phyloP scores from a whole-genome alignment of 2,113 vertebrate species.

The Oreotrochilus melanogaster region DNA sequence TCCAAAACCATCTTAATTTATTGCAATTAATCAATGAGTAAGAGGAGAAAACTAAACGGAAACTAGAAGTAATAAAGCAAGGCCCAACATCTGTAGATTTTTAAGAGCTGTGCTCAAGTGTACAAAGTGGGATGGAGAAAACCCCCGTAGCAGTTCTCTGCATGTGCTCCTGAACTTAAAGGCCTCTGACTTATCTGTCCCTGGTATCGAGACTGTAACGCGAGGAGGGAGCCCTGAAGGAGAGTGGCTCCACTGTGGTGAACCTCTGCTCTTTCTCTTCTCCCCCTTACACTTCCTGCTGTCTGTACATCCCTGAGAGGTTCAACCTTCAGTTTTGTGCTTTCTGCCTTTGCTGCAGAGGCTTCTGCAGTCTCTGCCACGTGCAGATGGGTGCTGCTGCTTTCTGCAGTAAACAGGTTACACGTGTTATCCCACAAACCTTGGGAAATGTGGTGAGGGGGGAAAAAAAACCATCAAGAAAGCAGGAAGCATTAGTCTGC shows the following conservation, averaged over 20 bases:
- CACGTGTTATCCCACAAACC: no score
- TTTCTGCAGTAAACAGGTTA: background rate
- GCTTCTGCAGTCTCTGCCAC: accelerated
- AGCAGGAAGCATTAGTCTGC: background rate
- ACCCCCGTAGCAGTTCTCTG: background rate
- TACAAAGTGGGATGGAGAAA: background rate
- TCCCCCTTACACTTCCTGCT: background rate
- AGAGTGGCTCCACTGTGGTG: background rate
- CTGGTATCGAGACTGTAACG: background rate
- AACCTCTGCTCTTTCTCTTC: background rate
- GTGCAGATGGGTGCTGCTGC: background rate
- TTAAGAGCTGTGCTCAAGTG: background rate
- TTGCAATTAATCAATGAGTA: background rate
- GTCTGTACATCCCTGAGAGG: accelerated
- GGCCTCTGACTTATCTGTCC: background rate
- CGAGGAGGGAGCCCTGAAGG: background rate
- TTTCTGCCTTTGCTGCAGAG: background rate
- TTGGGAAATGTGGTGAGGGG: background rate
- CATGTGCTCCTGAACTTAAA: background rate
- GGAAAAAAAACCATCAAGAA: accelerated
- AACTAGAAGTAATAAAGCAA: background rate
- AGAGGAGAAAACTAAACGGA: background rate
- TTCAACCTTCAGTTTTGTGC: background rate
- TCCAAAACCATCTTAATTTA: background rate
- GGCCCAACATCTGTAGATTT: background rate